Percentiles rank a stretch among this genome's conserved stretches.
These are phyloP conservation scores for Macropis europaea DNA, from an alignment of 2,888 invertebrate genomes.

Conservation along the genomic window DNA sequence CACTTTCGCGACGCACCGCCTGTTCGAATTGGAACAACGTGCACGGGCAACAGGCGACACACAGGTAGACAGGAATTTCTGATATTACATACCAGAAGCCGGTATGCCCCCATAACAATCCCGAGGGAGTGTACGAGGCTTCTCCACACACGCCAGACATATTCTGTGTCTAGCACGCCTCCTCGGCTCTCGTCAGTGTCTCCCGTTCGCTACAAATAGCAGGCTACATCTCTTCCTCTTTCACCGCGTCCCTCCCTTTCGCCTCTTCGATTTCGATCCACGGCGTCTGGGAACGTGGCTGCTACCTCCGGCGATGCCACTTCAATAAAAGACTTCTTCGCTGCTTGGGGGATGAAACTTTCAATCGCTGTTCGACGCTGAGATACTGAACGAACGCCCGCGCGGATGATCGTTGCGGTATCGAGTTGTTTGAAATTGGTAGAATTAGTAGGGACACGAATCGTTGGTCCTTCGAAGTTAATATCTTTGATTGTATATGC, in stretches of 20 bases:
- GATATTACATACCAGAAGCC: constrained; percentile 75
- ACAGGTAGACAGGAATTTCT: constrained; percentile 74
- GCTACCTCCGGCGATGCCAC: constrained; percentile 17
- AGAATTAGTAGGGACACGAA: no score
- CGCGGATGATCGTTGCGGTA: background rate
- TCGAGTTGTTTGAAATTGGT: background rate
- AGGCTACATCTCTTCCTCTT: no score
- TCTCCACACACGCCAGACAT: constrained; percentile 64
- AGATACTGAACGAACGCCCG: no score
- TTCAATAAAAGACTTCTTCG: constrained; percentile 27
- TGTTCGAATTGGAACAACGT: constrained; percentile 60
- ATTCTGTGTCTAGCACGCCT: constrained; percentile 60
- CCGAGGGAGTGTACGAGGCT: constrained; percentile 64
- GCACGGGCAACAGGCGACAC: constrained; percentile 67
- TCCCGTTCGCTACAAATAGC: constrained; percentile 54
- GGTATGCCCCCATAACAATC: constrained; percentile 71
- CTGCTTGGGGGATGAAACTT: constrained; percentile 19
- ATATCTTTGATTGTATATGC: no score
- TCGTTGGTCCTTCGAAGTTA: no score
- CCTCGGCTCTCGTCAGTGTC: constrained; percentile 46
- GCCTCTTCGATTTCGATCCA: constrained; percentile 19
- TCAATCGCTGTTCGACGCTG: constrained; percentile 1
- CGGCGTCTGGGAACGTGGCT: constrained; percentile 26
- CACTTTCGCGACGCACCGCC: constrained; percentile 58
- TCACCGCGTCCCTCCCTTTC: background rate